A percentile compares a stretch with the other conserved stretches of the same genome.
These are phyloP conservation scores for Oligia fasciuncula DNA, from an alignment of 2,888 invertebrate genomes.

Conservation along the genomic window DNA sequence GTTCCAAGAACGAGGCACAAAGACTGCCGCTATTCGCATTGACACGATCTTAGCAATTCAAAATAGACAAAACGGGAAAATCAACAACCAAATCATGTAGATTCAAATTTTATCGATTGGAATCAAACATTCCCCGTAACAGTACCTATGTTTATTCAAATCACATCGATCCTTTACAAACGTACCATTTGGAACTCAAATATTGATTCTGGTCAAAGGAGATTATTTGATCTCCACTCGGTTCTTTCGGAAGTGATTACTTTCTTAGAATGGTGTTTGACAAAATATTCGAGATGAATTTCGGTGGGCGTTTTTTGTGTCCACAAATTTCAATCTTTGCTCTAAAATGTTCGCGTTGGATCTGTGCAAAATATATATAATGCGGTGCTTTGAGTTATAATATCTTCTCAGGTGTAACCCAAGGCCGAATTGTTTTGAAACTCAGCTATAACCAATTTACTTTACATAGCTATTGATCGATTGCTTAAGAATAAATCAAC, in stretches of 20 bases:
- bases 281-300: constrained; percentile 58
- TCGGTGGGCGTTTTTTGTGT: constrained; percentile 43
- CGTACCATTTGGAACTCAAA: constrained; percentile 76
- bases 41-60: constrained; percentile 60
- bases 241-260: constrained; percentile 73
- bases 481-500: not conserved
- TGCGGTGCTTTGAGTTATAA: no score
- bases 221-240: constrained; percentile 82
- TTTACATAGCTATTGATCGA: not conserved
- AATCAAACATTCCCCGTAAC: constrained; percentile 69
- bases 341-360: constrained; percentile 25
- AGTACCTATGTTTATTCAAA: constrained; percentile 79
- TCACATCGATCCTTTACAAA: constrained; percentile 75
- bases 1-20: constrained; percentile 39
- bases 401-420: not conserved
- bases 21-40: constrained; percentile 40
- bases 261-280: constrained; percentile 77
- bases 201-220: constrained; percentile 80
- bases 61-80: constrained; percentile 55
- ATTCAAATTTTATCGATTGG: constrained; percentile 68
- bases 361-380: constrained; percentile 27
- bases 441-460: not conserved
- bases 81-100: constrained; percentile 67
- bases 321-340: constrained; percentile 35
- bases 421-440: not conserved